Evolutionary conservation across 2,888 invertebrate species (phyloP), one percentile per base, ranked within the genome.

Genomic region (Heliconius cydno): DNA sequence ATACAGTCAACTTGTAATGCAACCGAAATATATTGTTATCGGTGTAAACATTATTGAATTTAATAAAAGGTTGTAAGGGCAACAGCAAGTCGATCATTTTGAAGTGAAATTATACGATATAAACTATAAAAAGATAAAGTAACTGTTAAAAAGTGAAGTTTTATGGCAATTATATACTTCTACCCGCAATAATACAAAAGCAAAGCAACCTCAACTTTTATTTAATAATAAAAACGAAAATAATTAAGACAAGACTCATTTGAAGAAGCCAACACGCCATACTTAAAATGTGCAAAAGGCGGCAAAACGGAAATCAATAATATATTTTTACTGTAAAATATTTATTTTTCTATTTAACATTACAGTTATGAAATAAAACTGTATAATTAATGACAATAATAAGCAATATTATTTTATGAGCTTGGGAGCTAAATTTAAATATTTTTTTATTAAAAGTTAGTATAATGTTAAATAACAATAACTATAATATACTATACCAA

Each of bases 11-110:
- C 88, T 96, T 96, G 88, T 97, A 97, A 90, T 98, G 97, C 88
- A 98, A 93, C 70, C 96, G 96, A 88, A 97, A 98, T 13, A 97
- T 95, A 85, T 96, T 96, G 88, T 97, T 97, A 87, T 98, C 97
- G n/a, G 96, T 97, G 86, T 96, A 96, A 78, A 97, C 96, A 81
- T 96, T 95, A 83, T 96, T 96, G 70, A 96, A 92, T 90, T 97
- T 97, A 38, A 97, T 91, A 82, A 97, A 95, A 63, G 96, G 95
- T 87, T 96, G 96, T 83, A 97, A 96, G 67, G 96, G 96, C 87
- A 96, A 95, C 85, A 97, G 96, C 85, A 97, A 95, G 86, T 96
- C 96, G 84, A 96, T 96, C 96, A 96, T 96, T 84, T 88, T 84
- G 72, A 38, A 28, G 28, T 9, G 4, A 34, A 38, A 25, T 12